Conservation (phyloP, 2,888 invertebrate species). For the Invenusta paracnida region DNA sequence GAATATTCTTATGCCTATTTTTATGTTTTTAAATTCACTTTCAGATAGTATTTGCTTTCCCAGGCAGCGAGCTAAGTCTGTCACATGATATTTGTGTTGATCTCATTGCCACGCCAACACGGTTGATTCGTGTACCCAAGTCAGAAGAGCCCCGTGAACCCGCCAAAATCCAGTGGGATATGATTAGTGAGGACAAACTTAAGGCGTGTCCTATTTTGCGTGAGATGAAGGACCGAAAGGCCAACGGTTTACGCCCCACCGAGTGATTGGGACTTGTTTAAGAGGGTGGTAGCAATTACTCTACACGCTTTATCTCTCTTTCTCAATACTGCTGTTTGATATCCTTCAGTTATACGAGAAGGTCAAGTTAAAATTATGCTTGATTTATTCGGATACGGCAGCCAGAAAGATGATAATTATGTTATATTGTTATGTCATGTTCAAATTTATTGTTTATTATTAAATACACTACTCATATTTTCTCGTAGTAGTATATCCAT, state of each 20-base stretch:
- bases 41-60: not conserved
- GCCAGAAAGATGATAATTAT: no score
- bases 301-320: no score
- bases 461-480: not conserved
- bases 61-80: constrained; percentile 5
- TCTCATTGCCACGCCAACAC: constrained; percentile 38
- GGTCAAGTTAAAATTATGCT: no score
- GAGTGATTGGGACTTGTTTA: constrained; percentile 8
- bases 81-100: constrained; percentile 38
- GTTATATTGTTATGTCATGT: not conserved
- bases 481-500: not conserved
- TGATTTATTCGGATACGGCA: no score
- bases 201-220: not conserved
- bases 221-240: not conserved
- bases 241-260: not conserved
- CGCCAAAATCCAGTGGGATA: not conserved
- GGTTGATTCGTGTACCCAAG: constrained; percentile 16
- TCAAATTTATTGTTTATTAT: not conserved
- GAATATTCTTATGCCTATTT: no score
- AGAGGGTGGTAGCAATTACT: no score
- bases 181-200: not conserved
- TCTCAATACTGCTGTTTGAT: no score
- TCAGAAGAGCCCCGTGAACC: not conserved
- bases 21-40: no score
- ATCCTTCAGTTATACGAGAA: no score